Percentiles rank a stretch among this genome's conserved stretches.
Evolutionary conservation across 2,888 invertebrate species (phyloP).

Genomic region (Brachyptera risi): DNA sequence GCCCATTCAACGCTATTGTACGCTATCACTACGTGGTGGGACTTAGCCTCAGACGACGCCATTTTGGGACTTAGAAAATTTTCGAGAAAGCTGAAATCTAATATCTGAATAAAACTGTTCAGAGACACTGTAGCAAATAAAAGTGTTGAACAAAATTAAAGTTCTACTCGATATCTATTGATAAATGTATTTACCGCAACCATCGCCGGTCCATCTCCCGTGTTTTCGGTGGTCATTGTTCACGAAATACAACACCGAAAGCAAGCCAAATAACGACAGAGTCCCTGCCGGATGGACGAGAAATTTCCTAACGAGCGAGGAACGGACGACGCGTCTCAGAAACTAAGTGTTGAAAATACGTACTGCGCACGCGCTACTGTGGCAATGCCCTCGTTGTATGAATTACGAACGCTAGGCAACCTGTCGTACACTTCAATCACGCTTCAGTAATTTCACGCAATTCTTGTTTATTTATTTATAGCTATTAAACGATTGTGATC

Average conservation of each 20-base stretch:
- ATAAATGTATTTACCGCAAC: slow-evolving; percentile 53
- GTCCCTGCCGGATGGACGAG: slow-evolving; percentile 33
- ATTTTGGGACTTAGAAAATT: slow-evolving; percentile 82
- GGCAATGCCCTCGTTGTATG: slow-evolving; percentile 26
- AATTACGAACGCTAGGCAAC: too few species aligned
- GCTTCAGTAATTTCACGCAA: too few species aligned
- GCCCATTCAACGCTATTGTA: slow-evolving; percentile 5
- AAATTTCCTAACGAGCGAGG: slow-evolving; percentile 37
- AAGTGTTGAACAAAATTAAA: slow-evolving; percentile 17
- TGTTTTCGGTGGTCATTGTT: slow-evolving; percentile 65
- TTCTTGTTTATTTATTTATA: too few species aligned
- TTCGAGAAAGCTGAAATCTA: slow-evolving; percentile 40
- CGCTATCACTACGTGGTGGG: slow-evolving; percentile 48
- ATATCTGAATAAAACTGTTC: background rate
- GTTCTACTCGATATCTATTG: slow-evolving; percentile 38
- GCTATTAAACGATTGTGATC: too few species aligned
- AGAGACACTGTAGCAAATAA: slow-evolving; percentile 10
- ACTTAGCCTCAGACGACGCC: slow-evolving; percentile 78
- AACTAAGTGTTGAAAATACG: slow-evolving; percentile 57
- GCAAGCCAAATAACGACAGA: slow-evolving; percentile 30
- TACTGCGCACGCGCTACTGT: slow-evolving; percentile 57
- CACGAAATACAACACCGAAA: background rate
- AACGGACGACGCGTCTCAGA: slow-evolving; percentile 36
- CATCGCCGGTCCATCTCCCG: slow-evolving; percentile 54
- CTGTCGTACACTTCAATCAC: too few species aligned